A percentile compares a stretch with the other conserved stretches of the same genome.
Conservation (phyloP, 2,888 invertebrate genomes). For the Gisinianus flammeolus region DNA sequence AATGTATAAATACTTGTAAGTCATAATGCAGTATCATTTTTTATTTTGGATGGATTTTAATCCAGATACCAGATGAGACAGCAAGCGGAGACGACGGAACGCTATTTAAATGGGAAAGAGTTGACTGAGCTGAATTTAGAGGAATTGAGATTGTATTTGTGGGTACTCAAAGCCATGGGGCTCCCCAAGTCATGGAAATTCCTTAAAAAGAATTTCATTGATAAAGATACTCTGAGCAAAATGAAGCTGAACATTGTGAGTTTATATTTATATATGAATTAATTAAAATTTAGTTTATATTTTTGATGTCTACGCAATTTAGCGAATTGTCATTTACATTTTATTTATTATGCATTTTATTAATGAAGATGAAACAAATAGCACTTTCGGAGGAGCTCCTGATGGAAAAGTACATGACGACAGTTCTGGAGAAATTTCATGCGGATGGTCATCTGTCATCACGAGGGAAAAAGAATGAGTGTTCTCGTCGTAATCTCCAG, state of each 20-base stretch:
- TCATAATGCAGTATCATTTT: not conserved
- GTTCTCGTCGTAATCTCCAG: not conserved
- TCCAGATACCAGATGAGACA: constrained; percentile 22
- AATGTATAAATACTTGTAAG: not conserved
- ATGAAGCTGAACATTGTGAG: constrained; percentile 26
- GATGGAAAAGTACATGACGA: constrained; percentile 20
- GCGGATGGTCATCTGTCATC: not conserved
- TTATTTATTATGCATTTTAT: too few relatives aligned
- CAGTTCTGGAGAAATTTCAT: not conserved
- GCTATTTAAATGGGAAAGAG: not conserved
- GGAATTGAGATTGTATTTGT: constrained; percentile 31
- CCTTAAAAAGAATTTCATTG: not conserved
- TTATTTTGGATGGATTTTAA: not conserved
- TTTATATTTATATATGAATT: not conserved
- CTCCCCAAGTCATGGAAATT: constrained; percentile 17
- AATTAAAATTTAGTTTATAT: not conserved
- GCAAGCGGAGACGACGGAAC: not conserved
- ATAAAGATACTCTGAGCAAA: not conserved
- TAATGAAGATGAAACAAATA: constrained; percentile 23
- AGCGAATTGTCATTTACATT: too few relatives aligned
- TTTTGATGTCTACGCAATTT: not conserved
- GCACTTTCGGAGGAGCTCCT: constrained; percentile 16
- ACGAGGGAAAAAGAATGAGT: not conserved
- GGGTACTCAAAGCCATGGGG: constrained; percentile 29
- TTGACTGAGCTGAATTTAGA: not conserved